Base-by-base conservation (phyloP, 1,140 invertebrate species). In the Grapholita molesta region DNA sequence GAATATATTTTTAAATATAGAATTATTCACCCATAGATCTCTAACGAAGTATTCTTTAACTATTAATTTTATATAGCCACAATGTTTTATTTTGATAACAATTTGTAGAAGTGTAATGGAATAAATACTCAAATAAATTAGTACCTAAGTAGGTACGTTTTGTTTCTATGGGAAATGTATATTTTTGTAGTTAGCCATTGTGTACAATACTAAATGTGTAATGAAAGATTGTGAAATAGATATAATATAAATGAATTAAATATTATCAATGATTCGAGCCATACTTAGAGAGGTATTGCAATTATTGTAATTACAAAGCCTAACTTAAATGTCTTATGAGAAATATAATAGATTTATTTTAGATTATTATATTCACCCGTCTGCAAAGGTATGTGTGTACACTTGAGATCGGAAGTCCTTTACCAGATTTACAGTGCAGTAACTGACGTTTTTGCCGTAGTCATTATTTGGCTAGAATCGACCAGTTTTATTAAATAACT, bases 241-340 rank as follows among this genome's bases (percentile, higher is more conserved):
- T 61, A 61, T 67, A 71, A 66, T 78, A 78, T 76, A 76, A 79
- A 80, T 75, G 77, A 86, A 61, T 28, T 67, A 71, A 64, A 74
- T 70, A 57, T 73, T 78, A 78, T 76, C 77, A 79, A 80, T 75
- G 79, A 86, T 84, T 84, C 81, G 81, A 86, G 81, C 84, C 82
- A 84, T 86, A 83, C 69, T 71, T 84, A 80, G 70, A 71, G 65
- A 73, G 75, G 55, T 57, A 71, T 79, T 75, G 77, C 83, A 85
- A 82, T 80, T 83, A 70, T 80, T 78, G 25, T 61, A 61, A 66
- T 52, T 66, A 75, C 77, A 68, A 88, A 80, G 87, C 87, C 89
- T 89, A 88, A 88, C 77, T 61, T 88, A 80, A 88, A 89, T 89
- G 87, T 91, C 89, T 91, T 91, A 91, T 91, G 89, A 91, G 72